phyloP scores from a whole-genome alignment of 2,797 vertebrate genomes.

The Xenops minutus region DNA sequence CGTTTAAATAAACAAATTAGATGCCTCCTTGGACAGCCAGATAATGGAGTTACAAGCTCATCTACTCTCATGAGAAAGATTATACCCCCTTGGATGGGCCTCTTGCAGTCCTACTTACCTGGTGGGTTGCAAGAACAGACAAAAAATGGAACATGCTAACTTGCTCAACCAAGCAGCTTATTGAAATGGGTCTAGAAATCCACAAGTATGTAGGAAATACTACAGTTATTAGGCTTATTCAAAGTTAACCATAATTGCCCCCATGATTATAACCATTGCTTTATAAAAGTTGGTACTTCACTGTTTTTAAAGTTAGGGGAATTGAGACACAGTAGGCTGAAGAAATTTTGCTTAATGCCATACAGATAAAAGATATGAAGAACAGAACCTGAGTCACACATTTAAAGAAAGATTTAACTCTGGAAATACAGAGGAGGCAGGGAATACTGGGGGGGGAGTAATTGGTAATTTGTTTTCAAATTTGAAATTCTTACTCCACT shows the following conservation, averaged over 20 bases:
- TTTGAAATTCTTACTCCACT: not conserved
- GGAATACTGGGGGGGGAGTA: not conserved
- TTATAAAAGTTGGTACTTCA: not conserved
- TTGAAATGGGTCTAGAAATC: not conserved
- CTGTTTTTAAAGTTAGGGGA: not conserved
- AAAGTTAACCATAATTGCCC: not conserved
- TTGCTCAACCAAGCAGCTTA: not conserved
- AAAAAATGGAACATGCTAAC: not conserved
- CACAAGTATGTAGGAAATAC: not conserved
- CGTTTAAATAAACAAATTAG: slow-evolving; percentile 20
- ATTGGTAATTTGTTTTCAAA: not conserved
- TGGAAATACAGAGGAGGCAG: not conserved
- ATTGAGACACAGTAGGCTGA: not conserved
- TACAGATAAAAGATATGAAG: not conserved
- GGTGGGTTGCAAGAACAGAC: not conserved
- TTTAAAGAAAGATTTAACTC: not conserved
- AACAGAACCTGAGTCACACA: not conserved
- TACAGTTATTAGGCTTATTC: not conserved
- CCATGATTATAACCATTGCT: not conserved
- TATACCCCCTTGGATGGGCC: not conserved
- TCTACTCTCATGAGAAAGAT: not conserved
- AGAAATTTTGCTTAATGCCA: not conserved
- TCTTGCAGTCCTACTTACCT: not conserved
- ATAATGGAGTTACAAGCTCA: slow-evolving; percentile 13
- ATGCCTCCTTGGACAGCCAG: not conserved